Base-by-base conservation (phyloP, 2,797 vertebrate species). In the Sebastes minor region DNA sequence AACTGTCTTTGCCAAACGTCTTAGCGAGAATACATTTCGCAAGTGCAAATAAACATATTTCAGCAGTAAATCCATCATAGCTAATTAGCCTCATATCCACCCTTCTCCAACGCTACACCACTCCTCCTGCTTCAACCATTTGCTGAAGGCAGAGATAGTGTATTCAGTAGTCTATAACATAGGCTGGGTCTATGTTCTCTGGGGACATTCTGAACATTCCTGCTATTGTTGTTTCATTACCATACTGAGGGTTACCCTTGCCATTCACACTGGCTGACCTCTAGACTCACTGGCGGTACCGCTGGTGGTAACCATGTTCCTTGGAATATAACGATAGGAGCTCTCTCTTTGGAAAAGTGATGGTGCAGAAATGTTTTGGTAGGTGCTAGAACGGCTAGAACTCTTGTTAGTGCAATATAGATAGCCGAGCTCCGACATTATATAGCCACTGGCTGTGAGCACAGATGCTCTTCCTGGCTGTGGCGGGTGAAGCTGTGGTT, bases 171-270 rank as follows among this genome's bases (percentile, higher is more conserved):
- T 86, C 80, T 90, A 85, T 84, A 83, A 75, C 69, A 61, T 38
- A 71, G 78, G 20, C 79, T 66, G 23, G 65, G 66, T 78, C 80
- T 61, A 61, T 71, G 67, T 78, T 85, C 88, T 90, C 85, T 74
- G 28, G 85, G 84, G 89, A 90, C 91, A 91, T 92, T 94, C 86
- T 89, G 86, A 77, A 89, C 90, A 95, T 95, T 95, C 94, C 84
- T 87, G 68, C 93, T 89, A 91, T 95, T 95, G 94, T 95, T 92
- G 78, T 89, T 94, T 93, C 85, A 94, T 94, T 93, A 92, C 84
- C 81, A 91, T 82, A 86, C 87, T 74, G 74, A 77, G 73, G 86
- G 86, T 93, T 87, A 91, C 85, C 88, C 87, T 85, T 83, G 62
- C 86, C 87, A 86, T 92, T 93, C 91, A 94, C 74, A 63, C 70